These are phyloP conservation scores for Sciurus carolinensis DNA, from an alignment of 2,797 vertebrate genomes.

Conservation along the genomic window DNA sequence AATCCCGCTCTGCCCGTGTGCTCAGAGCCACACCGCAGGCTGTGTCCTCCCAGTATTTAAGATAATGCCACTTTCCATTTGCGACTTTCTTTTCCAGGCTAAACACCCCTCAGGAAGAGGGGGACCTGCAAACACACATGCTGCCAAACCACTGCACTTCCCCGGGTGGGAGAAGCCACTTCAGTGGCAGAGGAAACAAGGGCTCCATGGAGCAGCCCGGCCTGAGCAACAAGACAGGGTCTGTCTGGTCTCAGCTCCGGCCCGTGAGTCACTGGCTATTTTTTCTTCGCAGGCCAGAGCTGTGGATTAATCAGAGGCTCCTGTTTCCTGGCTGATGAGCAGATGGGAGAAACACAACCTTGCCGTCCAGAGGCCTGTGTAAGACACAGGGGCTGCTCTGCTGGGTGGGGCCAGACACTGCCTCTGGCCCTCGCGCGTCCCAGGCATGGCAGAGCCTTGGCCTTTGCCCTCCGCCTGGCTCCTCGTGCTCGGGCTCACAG, in stretches of 20 bases:
- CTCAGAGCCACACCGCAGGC: neutral
- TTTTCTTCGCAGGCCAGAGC: neutral
- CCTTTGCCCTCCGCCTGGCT: neutral
- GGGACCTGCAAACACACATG: neutral
- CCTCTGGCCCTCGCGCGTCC: neutral
- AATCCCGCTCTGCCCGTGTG: neutral
- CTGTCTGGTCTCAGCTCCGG: neutral
- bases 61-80: fast-evolving
- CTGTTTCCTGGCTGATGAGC: neutral
- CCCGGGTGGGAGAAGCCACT: neutral
- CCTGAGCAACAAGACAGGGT: neutral
- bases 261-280: neutral
- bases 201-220: neutral
- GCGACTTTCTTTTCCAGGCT: neutral
- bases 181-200: neutral
- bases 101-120: neutral
- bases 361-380: neutral
- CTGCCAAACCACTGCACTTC: neutral
- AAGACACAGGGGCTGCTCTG: neutral
- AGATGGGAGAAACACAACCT: neutral
- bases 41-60: neutral
- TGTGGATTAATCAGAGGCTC: fast-evolving
- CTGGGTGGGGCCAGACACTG: neutral
- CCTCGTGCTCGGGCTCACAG: neutral
- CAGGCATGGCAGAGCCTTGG: fast-evolving